Evolutionary conservation across 2,797 vertebrate genomes (phyloP).

Genomic region (Sorex maritimensis): DNA sequence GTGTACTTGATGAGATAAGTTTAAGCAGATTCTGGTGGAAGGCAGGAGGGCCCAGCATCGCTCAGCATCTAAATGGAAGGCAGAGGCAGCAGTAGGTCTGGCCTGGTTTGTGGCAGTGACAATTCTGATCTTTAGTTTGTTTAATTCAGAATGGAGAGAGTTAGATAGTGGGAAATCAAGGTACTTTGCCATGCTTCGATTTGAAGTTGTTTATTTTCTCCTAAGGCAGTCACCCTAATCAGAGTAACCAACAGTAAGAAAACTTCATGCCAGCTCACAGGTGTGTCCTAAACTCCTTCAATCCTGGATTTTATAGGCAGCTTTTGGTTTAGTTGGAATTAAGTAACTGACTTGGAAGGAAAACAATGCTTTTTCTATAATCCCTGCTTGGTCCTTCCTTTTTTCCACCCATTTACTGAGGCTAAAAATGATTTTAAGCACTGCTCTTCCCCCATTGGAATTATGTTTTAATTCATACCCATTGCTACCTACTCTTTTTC

Average conservation of each 20-base stretch:
- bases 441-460: not conserved
- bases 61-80: not conserved
- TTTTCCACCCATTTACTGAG: conserved; percentile 21
- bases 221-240: no score
- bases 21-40: conserved; percentile 32
- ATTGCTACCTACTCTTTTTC: not conserved
- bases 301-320: not conserved
- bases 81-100: not conserved
- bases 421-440: conserved; percentile 66
- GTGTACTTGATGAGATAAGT: not conserved
- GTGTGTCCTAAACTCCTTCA: not conserved
- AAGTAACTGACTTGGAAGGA: not conserved
- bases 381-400: conserved; percentile 31
- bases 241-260: not conserved
- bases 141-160: not conserved
- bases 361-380: conserved; percentile 7
- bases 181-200: not conserved
- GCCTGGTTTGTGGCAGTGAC: not conserved
- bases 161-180: not conserved
- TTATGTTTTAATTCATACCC: conserved; percentile 38
- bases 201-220: not conserved
- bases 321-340: not conserved
- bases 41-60: not conserved
- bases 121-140: not conserved
- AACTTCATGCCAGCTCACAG: not conserved